Base-by-base conservation (phyloP, 2,888 invertebrate species). In the Rotaria macrura region DNA sequence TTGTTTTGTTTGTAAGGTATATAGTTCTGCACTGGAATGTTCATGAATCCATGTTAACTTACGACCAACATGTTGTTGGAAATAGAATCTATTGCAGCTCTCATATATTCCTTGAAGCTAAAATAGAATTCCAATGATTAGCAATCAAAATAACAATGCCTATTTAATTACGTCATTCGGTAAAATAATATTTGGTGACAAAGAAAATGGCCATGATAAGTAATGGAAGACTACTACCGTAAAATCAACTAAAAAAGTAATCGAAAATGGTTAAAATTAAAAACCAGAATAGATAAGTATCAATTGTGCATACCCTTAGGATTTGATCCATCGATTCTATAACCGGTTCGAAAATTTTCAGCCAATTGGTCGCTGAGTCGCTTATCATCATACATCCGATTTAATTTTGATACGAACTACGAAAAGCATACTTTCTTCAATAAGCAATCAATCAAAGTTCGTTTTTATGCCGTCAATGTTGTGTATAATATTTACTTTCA, bases 311-410 rank as follows among this genome's bases (percentile, higher is more conserved):
- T 54, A 54, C 54, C 12, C 20, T 10, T 54, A 14, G 10, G 12
- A 14, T 54, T 54, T 10, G 20, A 14, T 54, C 20, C 20, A 49
- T 72, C n/a, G 6, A 34, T 38, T 65, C 85, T 87, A 84, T 74
- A 87, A 87, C 87, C 84, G 74, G 23, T 52, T 57, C 55, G 83
- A 92, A 98, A 98, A 89, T 95, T 94, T 89, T 97, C 96, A 91
- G 97, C 97, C 87, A 98, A 92, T 91, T 97, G 97, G 92, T 98
- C 98, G 34, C 97, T 97, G 43, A 98, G 94, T 85, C 97, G 97
- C 89, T 98, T 96, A 91, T 99, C 99, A 93, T 96, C 93, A 93
- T 99, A 98, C 99, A 99, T 99, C 89, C 98, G 93, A 91, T 99
- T 98, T 88, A 99, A 92, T 92, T 99, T 99, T 88, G 96, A 96